Evolutionary conservation across 2,113 vertebrate genomes (phyloP).

Genomic region (Indicator maculatus): DNA sequence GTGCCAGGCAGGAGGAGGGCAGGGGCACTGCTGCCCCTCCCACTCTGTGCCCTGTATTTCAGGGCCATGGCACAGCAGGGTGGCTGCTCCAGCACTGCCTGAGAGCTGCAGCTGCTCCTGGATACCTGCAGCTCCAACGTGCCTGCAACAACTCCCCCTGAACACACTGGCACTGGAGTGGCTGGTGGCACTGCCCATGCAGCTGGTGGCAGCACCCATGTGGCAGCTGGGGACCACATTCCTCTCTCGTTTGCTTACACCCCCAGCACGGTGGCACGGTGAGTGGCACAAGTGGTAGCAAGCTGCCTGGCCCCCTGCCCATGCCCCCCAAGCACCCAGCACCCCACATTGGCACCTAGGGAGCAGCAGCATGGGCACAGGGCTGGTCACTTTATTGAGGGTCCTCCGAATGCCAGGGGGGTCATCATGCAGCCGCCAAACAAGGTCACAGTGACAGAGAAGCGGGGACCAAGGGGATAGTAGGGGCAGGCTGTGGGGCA

Average conservation of each 20-base stretch:
- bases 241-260: not conserved
- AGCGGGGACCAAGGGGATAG: not conserved
- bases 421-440: constrained; percentile 40
- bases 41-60: not conserved
- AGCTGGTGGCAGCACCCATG: not conserved
- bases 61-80: not conserved
- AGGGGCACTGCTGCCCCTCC: not conserved
- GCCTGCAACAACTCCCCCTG: not conserved
- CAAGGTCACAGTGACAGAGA: not conserved
- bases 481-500: not conserved
- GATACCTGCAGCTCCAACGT: not conserved
- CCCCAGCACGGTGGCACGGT: fast-evolving
- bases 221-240: not conserved
- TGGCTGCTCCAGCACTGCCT: not conserved
- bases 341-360: not conserved
- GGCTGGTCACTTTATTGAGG: constrained; percentile 34
- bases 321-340: too few relatives aligned
- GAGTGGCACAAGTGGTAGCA: not conserved
- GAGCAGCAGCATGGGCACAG: not conserved
- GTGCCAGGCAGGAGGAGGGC: not conserved
- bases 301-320: not conserved
- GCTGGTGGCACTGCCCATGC: not conserved
- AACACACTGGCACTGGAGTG: not conserved
- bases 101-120: not conserved
- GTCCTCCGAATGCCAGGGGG: not conserved